Conservation (phyloP, 2,113 vertebrate genomes). For the Sebastes fasciatus region DNA sequence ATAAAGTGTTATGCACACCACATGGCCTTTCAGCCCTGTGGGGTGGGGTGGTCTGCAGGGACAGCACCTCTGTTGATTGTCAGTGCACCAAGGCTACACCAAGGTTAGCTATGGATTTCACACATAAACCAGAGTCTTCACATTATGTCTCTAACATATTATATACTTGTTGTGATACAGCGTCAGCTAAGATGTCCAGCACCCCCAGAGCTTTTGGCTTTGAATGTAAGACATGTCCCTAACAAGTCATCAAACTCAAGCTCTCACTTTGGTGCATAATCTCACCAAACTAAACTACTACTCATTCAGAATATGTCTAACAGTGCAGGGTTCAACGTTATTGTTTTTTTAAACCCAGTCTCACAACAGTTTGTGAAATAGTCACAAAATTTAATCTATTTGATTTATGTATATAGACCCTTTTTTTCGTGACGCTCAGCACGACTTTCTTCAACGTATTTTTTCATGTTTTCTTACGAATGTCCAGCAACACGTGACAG, state of each 20-base stretch:
- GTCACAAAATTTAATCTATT: no score
- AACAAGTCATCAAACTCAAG: neutral
- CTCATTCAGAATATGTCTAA: neutral
- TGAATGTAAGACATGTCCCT: neutral
- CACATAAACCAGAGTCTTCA: neutral
- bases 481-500: no score
- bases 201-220: neutral
- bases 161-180: neutral
- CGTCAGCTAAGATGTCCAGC: neutral
- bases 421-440: no score
- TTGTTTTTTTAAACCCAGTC: no score
- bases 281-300: neutral
- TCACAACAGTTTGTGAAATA: no score
- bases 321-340: no score
- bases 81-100: no score
- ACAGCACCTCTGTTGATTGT: no score
- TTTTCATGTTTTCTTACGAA: no score
- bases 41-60: neutral
- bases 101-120: neutral
- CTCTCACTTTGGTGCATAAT: neutral
- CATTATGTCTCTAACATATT: neutral
- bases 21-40: neutral
- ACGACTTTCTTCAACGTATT: no score
- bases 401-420: no score
- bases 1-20: conserved; percentile 15